Percentiles rank a stretch among this genome's conserved stretches.
Conservation (phyloP, 1,140 invertebrate genomes). For the Lerema accius region DNA sequence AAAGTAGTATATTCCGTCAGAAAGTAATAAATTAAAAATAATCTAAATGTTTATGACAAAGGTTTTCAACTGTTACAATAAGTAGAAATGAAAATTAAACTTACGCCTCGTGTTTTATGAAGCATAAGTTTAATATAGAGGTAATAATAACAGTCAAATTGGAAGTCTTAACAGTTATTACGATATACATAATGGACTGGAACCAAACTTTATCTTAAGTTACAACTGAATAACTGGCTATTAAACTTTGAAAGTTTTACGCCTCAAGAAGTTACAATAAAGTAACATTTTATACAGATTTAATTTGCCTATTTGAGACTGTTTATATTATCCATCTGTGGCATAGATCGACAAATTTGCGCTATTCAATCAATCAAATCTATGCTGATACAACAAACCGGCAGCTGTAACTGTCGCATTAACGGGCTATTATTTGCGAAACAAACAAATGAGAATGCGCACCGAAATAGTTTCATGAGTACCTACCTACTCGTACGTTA, state of each 20-base stretch:
- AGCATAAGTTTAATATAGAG: too few species aligned
- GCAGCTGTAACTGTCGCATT: constrained; percentile 3
- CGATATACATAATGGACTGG: not conserved
- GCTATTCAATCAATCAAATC: constrained; percentile 23
- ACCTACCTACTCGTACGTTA: too few species aligned
- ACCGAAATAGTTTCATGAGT: not conserved
- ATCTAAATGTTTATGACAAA: too few species aligned
- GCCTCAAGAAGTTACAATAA: not conserved
- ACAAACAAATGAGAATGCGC: constrained; percentile 5
- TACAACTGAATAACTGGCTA: not conserved
- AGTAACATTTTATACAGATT: not conserved
- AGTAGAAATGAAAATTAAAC: not conserved
- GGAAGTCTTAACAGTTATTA: not conserved
- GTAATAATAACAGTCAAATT: not conserved
- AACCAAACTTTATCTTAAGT: not conserved
- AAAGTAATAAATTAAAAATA: too few species aligned
- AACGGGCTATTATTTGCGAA: constrained; percentile 8
- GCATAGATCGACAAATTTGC: constrained; percentile 1
- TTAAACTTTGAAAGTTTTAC: not conserved
- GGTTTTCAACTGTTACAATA: too few species aligned
- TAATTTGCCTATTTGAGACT: not conserved
- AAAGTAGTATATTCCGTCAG: too few species aligned
- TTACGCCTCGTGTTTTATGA: not conserved
- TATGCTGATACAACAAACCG: constrained; percentile 8
- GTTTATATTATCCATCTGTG: not conserved